These are phyloP conservation scores for Entelurus aequoreus DNA, from an alignment of 2,113 vertebrate species.

Conservation along the genomic window DNA sequence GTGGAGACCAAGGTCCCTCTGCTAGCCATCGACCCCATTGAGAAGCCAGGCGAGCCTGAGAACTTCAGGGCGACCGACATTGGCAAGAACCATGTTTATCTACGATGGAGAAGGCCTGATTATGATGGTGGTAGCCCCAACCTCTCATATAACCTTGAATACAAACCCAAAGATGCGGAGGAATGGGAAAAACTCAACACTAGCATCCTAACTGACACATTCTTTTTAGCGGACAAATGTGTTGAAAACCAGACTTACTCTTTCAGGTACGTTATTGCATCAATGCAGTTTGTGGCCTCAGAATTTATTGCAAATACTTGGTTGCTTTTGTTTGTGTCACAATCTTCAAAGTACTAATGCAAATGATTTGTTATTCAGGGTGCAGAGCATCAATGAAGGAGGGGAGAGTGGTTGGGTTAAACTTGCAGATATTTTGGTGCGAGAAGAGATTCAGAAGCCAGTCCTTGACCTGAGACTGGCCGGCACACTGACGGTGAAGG, in stretches of 20 bases:
- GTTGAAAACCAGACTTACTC: constrained; percentile 87
- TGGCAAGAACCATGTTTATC: constrained; percentile 87
- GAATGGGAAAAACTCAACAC: constrained; percentile 88
- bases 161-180: constrained; percentile 82
- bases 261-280: constrained; percentile 58
- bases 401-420: constrained; percentile 95
- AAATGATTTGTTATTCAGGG: constrained; percentile 67
- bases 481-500: constrained; percentile 87
- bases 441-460: constrained; percentile 92
- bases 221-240: constrained; percentile 87
- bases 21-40: constrained; percentile 90
- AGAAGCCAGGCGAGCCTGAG: constrained; percentile 92
- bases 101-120: constrained; percentile 92
- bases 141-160: constrained; percentile 89
- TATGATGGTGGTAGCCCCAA: constrained; percentile 95
- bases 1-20: constrained; percentile 89
- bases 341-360: neutral
- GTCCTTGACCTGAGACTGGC: constrained; percentile 88
- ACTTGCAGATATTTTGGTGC: constrained; percentile 87
- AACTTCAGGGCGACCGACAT: constrained; percentile 91
- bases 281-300: too few relatives aligned
- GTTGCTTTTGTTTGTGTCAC: neutral
- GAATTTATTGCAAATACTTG: too few relatives aligned
- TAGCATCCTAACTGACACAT: constrained; percentile 83
- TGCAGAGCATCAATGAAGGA: constrained; percentile 90